phyloP scores from a whole-genome alignment of 1,140 invertebrate genomes.

The Eciton burchellii region DNA sequence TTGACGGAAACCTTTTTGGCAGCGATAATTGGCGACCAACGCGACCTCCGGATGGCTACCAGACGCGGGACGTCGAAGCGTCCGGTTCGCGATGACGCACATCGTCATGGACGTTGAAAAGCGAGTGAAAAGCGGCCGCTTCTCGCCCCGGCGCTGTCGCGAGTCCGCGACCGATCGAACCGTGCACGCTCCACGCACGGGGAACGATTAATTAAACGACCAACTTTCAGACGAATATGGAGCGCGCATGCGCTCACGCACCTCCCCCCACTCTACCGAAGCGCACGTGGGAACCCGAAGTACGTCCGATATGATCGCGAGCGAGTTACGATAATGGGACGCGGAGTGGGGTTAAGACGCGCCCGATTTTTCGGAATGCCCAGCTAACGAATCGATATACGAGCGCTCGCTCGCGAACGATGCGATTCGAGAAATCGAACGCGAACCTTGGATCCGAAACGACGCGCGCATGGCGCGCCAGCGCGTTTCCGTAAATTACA shows the following conservation, averaged over 20 bases:
- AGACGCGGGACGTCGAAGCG: not conserved
- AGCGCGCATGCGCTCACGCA: not conserved
- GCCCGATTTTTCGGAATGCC: not conserved
- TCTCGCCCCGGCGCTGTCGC: too few relatives aligned
- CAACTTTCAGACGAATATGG: too few relatives aligned
- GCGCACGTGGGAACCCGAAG: too few relatives aligned
- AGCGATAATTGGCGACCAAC: constrained; percentile 39
- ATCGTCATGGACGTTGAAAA: not conserved
- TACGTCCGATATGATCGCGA: too few relatives aligned
- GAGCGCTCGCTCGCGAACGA: not conserved
- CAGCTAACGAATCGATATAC: not conserved
- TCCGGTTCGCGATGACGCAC: not conserved
- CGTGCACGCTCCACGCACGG: not conserved
- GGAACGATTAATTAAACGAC: not conserved
- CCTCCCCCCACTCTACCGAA: too few relatives aligned
- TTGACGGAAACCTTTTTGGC: constrained; percentile 18
- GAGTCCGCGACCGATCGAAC: not conserved
- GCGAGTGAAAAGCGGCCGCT: too few relatives aligned
- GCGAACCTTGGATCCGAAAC: constrained; percentile 9
- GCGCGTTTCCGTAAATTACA: constrained; percentile 5
- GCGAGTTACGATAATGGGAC: too few relatives aligned
- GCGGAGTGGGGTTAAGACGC: too few relatives aligned
- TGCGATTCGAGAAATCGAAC: constrained; percentile 18
- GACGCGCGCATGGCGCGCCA: too few relatives aligned
- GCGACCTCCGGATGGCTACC: constrained; percentile 28